Base-by-base conservation (phyloP, 53 echinoderm and acorn worm species). In the Actinopyga echinites region DNA sequence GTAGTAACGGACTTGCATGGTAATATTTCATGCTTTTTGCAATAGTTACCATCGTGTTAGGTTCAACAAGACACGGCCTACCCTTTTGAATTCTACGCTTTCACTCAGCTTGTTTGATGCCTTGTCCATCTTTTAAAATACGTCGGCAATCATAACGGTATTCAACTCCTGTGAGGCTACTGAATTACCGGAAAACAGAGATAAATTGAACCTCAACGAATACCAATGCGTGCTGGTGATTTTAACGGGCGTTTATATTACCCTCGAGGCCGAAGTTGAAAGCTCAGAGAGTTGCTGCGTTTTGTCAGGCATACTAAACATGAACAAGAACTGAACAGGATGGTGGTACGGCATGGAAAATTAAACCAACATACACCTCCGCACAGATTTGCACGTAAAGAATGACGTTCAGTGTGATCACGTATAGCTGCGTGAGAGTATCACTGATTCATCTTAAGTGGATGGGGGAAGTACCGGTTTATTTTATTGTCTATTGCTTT, bases 191-290 rank as follows among this genome's bases (percentile, higher is more conserved):
- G 44, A 42, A 40, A 44, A 44, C 15, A 25, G 71, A 17, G 71
- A 11, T 19, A 42, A 24, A 40, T 44, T 71, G 43, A 71, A 71
- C 71, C 25, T 34, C 34, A 44, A 25, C 71, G 42, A 71, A 42
- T 44, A 30, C 24, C 42, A 44, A 42, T 42, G 45, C 71, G 71
- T 71, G 71, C 40, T 40, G 44, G 40, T 25, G 71, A 71, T 42
- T 71, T 71, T 71, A 42, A 71, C 17, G 37, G 44, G 23, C 71
- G 44, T 71, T 71, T 71, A 71, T 42, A 71, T 71, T 71, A 71
- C 71, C 71, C 71, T 40, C 12, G 71, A 71, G 71, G 21, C 22
- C 44, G 40, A n/a, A 25, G 71, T 40, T 44, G 71, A 71, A 42
- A 71, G 42, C 42, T 22, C 42, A 24, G 13, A 44, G 44, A 42